Evolutionary conservation across 2,113 vertebrate genomes (phyloP).

Genomic region (Stercorarius parasiticus): DNA sequence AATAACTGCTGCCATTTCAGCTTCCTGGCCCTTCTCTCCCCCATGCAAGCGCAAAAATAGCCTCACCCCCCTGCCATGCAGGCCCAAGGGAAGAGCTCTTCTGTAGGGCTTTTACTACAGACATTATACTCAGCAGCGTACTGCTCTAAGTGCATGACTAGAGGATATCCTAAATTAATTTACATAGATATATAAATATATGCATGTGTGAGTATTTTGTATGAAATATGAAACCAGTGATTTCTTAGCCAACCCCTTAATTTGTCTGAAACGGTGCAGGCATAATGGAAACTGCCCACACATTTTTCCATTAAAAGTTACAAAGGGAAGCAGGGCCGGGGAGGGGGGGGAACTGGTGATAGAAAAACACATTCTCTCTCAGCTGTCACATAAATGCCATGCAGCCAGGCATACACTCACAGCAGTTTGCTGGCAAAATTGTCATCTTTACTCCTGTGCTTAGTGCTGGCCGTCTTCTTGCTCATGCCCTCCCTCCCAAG

Average conservation of each 20-base stretch:
- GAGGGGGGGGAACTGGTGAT: neutral
- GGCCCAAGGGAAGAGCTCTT: neutral
- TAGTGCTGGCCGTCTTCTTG: neutral
- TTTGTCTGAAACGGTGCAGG: conserved; percentile 70
- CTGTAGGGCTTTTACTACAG: neutral
- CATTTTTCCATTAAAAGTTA: conserved; percentile 75
- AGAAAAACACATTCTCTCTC: neutral
- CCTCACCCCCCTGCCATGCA: neutral
- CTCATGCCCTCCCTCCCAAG: neutral
- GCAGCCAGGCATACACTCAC: neutral
- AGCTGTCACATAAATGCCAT: neutral
- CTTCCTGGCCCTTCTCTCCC: neutral
- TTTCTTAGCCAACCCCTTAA: conserved; percentile 71
- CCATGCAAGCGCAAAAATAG: neutral
- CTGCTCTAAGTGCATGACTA: neutral
- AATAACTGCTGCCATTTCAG: neutral
- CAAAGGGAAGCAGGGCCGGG: conserved; percentile 50
- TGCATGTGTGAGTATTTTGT: conserved; percentile 2
- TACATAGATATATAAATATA: conserved; percentile 45
- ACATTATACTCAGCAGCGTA: neutral
- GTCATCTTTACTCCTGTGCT: neutral
- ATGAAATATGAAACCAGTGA: conserved; percentile 52
- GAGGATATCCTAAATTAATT: conserved; percentile 66
- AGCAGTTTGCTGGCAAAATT: neutral
- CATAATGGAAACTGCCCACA: conserved; percentile 70